Percentiles rank a stretch among this genome's conserved stretches.
Conservation (phyloP, 2,113 vertebrate species). For the Prunella fulvescens region DNA sequence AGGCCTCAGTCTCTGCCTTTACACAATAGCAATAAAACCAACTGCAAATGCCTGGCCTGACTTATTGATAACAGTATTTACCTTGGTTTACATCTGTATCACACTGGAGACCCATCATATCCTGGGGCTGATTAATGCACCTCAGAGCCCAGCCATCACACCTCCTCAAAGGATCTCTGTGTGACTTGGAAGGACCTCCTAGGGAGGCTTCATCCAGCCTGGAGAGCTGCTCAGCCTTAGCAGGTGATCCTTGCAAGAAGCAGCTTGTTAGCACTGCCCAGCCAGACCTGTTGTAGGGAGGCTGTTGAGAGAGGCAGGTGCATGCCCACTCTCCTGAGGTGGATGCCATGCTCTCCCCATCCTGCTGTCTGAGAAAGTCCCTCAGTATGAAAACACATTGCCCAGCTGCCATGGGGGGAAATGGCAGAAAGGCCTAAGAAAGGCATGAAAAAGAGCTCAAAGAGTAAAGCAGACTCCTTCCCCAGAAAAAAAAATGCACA, state of each 20-base stretch:
- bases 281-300: background rate
- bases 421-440: background rate
- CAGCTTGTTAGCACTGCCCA: background rate
- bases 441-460: background rate
- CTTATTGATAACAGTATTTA: background rate
- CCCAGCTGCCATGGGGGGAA: background rate
- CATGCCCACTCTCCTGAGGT: accelerated
- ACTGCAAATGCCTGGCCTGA: background rate
- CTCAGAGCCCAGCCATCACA: background rate
- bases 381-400: background rate
- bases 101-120: background rate
- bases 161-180: background rate
- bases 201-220: background rate
- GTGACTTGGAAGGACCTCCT: background rate
- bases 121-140: background rate
- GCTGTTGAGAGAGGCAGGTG: background rate
- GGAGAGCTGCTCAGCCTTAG: background rate
- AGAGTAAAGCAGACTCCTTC: background rate
- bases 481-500: background rate
- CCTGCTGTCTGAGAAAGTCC: background rate
- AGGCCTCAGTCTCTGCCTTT: background rate
- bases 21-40: accelerated
- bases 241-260: too few relatives aligned
- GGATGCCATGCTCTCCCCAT: background rate
- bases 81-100: background rate